phyloP scores from a whole-genome alignment of 2,888 invertebrate species.

The Xestia xanthographa region DNA sequence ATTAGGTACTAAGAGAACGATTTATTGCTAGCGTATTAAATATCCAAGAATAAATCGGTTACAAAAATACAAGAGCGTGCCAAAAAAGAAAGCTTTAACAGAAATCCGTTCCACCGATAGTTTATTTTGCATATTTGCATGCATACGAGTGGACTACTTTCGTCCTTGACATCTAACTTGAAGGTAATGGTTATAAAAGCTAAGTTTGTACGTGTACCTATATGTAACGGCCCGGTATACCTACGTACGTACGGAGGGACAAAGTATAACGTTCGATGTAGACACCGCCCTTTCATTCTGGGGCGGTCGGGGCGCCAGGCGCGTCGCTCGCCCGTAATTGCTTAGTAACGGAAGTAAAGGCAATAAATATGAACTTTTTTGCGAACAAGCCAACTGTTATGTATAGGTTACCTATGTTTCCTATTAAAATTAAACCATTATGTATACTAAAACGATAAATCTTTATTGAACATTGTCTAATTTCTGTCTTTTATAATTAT shows the following conservation, averaged over 20 bases:
- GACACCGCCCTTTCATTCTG: constrained; percentile 51
- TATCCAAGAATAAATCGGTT: constrained; percentile 34
- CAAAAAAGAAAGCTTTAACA: constrained; percentile 37
- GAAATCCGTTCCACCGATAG: constrained; percentile 18
- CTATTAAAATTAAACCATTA: constrained; percentile 32
- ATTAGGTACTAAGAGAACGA: constrained; percentile 13
- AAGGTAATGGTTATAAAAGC: constrained; percentile 9
- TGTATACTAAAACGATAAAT: constrained; percentile 47
- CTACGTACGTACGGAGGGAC: constrained; percentile 19
- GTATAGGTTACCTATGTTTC: not conserved
- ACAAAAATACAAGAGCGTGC: constrained; percentile 32
- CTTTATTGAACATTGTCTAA: constrained; percentile 60
- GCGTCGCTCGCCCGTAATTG: constrained; percentile 41
- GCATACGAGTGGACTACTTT: constrained; percentile 7
- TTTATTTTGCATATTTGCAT: constrained; percentile 26
- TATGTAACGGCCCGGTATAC: constrained; percentile 1
- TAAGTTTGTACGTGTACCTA: not conserved
- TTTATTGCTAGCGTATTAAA: constrained; percentile 26
- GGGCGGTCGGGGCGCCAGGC: constrained; percentile 31
- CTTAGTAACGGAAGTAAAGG: constrained; percentile 48
- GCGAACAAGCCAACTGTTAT: not conserved
- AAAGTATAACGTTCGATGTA: constrained; percentile 37
- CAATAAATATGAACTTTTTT: constrained; percentile 37
- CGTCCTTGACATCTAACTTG: constrained; percentile 36
- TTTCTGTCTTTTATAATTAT: constrained; percentile 55